Conservation (phyloP, 2,797 vertebrate genomes). For the Amphiprion clarkii region DNA sequence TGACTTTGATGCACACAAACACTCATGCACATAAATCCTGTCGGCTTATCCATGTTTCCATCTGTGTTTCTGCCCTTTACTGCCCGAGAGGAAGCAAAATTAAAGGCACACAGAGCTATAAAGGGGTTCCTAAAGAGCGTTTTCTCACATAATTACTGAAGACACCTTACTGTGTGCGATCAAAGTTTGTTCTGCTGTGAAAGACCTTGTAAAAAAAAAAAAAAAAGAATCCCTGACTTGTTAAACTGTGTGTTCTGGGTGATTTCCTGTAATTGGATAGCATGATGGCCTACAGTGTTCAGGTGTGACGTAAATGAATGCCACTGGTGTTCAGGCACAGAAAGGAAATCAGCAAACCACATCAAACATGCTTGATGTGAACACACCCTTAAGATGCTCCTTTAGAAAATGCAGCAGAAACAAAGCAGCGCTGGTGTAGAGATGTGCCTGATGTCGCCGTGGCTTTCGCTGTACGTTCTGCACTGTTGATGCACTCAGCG, state of each 20-base stretch:
- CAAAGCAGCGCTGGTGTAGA: not conserved
- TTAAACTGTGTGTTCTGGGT: not conserved
- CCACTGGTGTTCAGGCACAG: not conserved
- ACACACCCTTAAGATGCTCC: not conserved
- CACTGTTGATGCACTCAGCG: not conserved
- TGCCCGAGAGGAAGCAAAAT: constrained; percentile 30
- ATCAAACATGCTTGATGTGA: not conserved
- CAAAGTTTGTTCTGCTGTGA: not conserved
- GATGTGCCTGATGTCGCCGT: not conserved
- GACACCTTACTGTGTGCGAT: not conserved
- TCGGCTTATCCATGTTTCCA: constrained; percentile 53
- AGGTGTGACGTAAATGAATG: constrained; percentile 2
- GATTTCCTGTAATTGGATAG: not conserved
- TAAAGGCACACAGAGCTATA: constrained; percentile 20
- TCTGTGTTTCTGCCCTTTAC: constrained; percentile 54
- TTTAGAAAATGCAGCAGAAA: not conserved
- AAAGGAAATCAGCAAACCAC: not conserved
- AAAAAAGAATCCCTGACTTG: not conserved
- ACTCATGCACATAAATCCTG: constrained; percentile 46
- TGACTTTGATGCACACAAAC: constrained; percentile 49
- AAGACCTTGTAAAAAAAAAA: not conserved
- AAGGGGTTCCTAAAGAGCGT: not conserved
- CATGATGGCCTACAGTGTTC: not conserved
- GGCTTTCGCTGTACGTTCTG: not conserved
- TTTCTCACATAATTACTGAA: not conserved